Conservation (phyloP, 2,888 invertebrate species). For the Napeogenes sylphis region DNA sequence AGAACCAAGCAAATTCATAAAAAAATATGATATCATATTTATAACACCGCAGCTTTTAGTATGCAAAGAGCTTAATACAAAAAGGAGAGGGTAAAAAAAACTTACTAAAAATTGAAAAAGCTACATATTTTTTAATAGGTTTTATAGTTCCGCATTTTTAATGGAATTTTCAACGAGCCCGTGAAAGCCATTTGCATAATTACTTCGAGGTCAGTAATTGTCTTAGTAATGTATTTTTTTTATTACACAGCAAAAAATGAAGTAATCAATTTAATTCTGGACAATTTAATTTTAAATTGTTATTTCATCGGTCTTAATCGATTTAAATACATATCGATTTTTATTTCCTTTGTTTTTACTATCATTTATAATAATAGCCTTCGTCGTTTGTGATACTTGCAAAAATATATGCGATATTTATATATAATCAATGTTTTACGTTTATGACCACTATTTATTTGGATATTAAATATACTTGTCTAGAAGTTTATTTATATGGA, state of each 20-base stretch:
- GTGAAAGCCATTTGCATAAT: slow-evolving; percentile 15
- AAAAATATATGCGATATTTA: too few relatives aligned
- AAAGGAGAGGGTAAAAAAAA: too few relatives aligned
- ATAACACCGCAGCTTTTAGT: too few relatives aligned
- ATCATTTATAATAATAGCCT: not conserved
- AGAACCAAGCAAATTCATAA: too few relatives aligned
- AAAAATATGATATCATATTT: too few relatives aligned
- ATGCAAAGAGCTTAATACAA: too few relatives aligned
- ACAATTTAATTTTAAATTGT: slow-evolving; percentile 10
- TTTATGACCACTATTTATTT: too few relatives aligned
- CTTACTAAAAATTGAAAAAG: too few relatives aligned
- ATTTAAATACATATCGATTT: not conserved
- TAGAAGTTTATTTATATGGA: too few relatives aligned
- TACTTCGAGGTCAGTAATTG: slow-evolving; percentile 18
- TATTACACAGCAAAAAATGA: slow-evolving; percentile 14
- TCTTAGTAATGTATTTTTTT: slow-evolving; percentile 20
- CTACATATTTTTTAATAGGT: not conserved
- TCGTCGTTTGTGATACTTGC: too few relatives aligned
- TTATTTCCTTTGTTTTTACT: not conserved
- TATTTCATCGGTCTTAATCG: slow-evolving; percentile 4
- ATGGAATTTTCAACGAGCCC: not conserved
- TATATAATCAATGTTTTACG: too few relatives aligned
- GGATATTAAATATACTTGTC: too few relatives aligned
- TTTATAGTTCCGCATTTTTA: not conserved
- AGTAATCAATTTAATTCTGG: slow-evolving; percentile 13